A percentile compares a stretch with the other conserved stretches of the same genome.
Evolutionary conservation across 2,888 invertebrate species (phyloP).

Genomic region (Amiota communis): DNA sequence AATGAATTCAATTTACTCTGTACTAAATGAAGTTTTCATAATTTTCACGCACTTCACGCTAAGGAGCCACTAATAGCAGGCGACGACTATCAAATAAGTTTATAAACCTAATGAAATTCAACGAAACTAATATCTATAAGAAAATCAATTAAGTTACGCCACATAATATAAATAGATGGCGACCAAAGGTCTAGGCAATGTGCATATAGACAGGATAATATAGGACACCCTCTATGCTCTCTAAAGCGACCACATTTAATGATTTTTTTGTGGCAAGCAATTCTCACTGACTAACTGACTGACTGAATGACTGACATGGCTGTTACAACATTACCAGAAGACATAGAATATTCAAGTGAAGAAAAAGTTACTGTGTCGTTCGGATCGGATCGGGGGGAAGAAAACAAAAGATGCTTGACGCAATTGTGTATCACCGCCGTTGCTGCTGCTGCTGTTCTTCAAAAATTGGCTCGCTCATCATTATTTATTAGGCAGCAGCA

Average conservation of each 20-base stretch:
- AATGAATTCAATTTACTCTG: neutral
- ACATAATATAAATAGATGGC: conserved; percentile 54
- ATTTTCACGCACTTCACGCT: conserved; percentile 48
- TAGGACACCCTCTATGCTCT: conserved; percentile 11
- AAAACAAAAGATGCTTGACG: conserved; percentile 52
- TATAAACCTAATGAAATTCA: conserved; percentile 60
- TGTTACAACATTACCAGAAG: conserved; percentile 16
- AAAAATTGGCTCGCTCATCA: conserved; percentile 62
- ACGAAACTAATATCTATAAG: conserved; percentile 57
- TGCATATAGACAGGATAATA: conserved; percentile 21
- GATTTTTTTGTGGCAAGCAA: conserved; percentile 29
- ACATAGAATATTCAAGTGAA: conserved; percentile 28
- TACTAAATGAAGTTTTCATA: neutral
- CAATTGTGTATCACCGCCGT: conserved; percentile 38
- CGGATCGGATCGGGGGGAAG: conserved; percentile 46
- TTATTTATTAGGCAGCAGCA: conserved; percentile 58
- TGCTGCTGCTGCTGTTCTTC: conserved; percentile 46
- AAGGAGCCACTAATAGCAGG: conserved; percentile 37
- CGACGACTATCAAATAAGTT: conserved; percentile 51
- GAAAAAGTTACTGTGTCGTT: conserved; percentile 42
- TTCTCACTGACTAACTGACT: too few relatives aligned
- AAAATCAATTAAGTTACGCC: conserved; percentile 64
- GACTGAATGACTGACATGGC: neutral
- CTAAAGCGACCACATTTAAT: conserved; percentile 58
- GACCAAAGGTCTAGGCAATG: conserved; percentile 54